Base-by-base conservation (phyloP, 2,888 invertebrate species). In the Athrips mouffetella region DNA sequence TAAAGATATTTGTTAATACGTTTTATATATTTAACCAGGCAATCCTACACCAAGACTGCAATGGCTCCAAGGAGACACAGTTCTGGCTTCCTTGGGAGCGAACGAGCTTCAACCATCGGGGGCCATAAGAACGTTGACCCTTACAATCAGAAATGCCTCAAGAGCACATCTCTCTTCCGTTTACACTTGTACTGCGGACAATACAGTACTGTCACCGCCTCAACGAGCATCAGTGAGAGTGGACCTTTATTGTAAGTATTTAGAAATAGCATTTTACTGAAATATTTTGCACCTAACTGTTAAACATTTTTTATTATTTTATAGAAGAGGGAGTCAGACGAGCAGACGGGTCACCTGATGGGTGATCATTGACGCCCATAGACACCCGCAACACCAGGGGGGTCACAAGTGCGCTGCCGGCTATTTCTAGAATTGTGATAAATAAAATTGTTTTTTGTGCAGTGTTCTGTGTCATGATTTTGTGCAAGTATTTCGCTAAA, bases 121-220 rank as follows among this genome's bases (percentile, higher is more conserved):
- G 4, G 57, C 53, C 25, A 63, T 69, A 23, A 75, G 86, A 52
- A 74, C 82, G 2, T 63, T 83, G 54, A 67, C 72, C 35, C 60
- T 84, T 47, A 67, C 69, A 1, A 61, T 87, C 45, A 71, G 67
- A 30, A 84, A 85, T 48, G 86, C 86, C 31, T 89, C 90, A 29
- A 81, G 94, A 45, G 79, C 88, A 4, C 92, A 94, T 70, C 85
- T 93, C 40, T 89, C 91, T 45, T 89, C 92, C 15, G 79, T 90
- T 2, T 93, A 92, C 72, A 91, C 91, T 16, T 94, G 94, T 69
- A 91, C 91, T 63, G 93, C 93, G 8, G 91, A 91, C 68, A 94
- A 94, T 70, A 94, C 93, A 51, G 80, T 91, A 56, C 78, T 92
- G 58, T 91, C 92, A 21, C 89, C 91, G 2, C 92, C 93, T 0